phyloP scores from a whole-genome alignment of 2,113 vertebrate genomes.

The Emydocephalus ijimae region DNA sequence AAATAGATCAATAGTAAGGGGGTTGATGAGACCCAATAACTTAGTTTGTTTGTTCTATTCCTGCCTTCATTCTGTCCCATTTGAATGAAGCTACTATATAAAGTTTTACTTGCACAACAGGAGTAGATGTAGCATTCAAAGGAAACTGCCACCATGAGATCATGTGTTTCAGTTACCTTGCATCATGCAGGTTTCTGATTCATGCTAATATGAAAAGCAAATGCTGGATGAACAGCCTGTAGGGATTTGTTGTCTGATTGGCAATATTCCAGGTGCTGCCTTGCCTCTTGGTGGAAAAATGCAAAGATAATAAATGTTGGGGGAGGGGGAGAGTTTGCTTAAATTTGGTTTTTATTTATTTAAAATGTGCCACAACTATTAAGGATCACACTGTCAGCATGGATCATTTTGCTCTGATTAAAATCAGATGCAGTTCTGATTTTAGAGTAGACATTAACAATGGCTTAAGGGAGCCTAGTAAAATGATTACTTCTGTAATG shows the following conservation, averaged over 20 bases:
- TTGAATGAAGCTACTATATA: background rate
- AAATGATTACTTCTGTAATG: background rate
- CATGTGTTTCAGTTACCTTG: background rate
- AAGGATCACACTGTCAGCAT: background rate
- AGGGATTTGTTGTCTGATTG: background rate
- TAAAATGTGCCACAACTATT: background rate
- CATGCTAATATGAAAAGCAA: background rate
- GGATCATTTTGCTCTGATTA: background rate
- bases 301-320: background rate
- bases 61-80: background rate
- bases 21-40: background rate
- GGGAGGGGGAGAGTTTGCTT: background rate
- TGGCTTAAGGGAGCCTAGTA: background rate
- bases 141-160: background rate
- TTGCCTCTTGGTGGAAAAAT: background rate
- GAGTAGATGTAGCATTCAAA: background rate
- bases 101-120: background rate
- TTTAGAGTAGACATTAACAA: background rate
- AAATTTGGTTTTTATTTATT: background rate
- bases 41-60: background rate
- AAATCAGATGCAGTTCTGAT: background rate
- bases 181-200: background rate
- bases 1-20: background rate
- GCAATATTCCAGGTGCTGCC: background rate
- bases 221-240: background rate